Evolutionary conservation across 2,888 invertebrate species (phyloP).

Genomic region (Lasioglossum zephyrum): DNA sequence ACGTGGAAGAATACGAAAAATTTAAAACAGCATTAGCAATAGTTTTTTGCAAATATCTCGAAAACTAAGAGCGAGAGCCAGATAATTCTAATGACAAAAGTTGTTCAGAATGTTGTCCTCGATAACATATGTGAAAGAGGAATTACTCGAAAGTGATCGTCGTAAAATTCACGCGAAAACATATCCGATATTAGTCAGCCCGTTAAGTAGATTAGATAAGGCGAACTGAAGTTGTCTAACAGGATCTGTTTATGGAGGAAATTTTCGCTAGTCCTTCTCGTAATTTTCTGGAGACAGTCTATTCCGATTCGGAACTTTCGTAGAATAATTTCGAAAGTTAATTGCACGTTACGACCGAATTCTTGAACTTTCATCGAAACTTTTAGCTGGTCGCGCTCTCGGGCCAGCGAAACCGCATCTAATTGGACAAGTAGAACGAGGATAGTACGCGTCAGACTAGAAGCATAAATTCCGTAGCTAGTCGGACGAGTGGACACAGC

Average conservation of each 20-base stretch:
- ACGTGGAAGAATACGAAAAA: too few relatives aligned
- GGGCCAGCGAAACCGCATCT: neutral
- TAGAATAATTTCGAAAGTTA: neutral
- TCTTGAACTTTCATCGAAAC: neutral
- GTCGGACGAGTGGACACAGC: neutral
- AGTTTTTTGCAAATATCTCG: too few relatives aligned
- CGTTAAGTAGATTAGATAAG: neutral
- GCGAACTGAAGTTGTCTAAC: neutral
- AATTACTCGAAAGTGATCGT: neutral
- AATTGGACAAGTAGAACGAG: slow-evolving; percentile 10
- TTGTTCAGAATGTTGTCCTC: too few relatives aligned
- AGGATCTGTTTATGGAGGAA: neutral
- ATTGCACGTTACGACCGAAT: neutral
- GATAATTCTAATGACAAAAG: too few relatives aligned
- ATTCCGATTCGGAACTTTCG: neutral
- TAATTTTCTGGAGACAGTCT: neutral
- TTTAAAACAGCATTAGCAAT: too few relatives aligned
- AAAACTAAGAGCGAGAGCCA: too few relatives aligned
- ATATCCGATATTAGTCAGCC: neutral
- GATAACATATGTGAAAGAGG: too few relatives aligned
- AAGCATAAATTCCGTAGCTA: slow-evolving; percentile 3
- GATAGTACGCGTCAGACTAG: neutral
- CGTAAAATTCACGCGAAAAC: neutral
- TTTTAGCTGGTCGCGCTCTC: neutral
- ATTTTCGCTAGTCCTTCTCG: neutral